Evolutionary conservation across 2,113 vertebrate species (phyloP), one percentile per base, ranked within the genome.

Genomic region (Microcebus ravelobensis): DNA sequence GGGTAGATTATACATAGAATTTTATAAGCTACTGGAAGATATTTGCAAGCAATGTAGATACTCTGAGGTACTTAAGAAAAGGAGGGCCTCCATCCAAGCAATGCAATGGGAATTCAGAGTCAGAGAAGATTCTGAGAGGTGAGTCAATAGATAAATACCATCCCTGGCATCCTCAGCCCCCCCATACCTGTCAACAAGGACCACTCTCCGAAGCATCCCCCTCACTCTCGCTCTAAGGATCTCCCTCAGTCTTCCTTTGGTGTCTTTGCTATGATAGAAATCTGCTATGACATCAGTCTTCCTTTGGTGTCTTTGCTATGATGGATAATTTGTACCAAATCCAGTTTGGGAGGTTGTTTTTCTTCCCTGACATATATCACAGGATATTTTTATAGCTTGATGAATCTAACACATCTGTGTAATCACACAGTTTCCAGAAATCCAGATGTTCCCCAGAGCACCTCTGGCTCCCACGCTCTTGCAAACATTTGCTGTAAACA

Each of bases 401-500:
- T 98, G 98, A 98, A 98, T 98, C 97, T 95, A 97, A 98, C 98
- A 98, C 98, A 99, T 99, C 98, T 99, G 98, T 96, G 98, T 98
- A 98, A 98, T 98, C 98, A 71, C 98, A 98, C 98, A 97, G 96
- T 98, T 98, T 98, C 98, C 98, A 98, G 97, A 95, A 11, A 98
- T 98, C 98, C 98, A 99, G 98, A 99, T 99, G 98, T 99, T 99
- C 98, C 96, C 97, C 97, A 97, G 96, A 98, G 97, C 98, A 98
- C 98, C 98, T 98, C 98, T 98, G 98, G 97, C 98, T 98, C 88
- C 39, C 71, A 95, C 87, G 71, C 97, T 98, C 97, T 98, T 97
- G 95, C 98, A 98, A 98, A 98, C 98, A 98, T 98, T 98, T 98
- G 98, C 98, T 99, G 98, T 98, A 98, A 99, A 99, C 98, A 99